Percentiles rank a stretch among this genome's conserved stretches.
These are phyloP conservation scores for Hydroisotoma schaefferi DNA, from an alignment of 2,888 invertebrate species.

Conservation along the genomic window DNA sequence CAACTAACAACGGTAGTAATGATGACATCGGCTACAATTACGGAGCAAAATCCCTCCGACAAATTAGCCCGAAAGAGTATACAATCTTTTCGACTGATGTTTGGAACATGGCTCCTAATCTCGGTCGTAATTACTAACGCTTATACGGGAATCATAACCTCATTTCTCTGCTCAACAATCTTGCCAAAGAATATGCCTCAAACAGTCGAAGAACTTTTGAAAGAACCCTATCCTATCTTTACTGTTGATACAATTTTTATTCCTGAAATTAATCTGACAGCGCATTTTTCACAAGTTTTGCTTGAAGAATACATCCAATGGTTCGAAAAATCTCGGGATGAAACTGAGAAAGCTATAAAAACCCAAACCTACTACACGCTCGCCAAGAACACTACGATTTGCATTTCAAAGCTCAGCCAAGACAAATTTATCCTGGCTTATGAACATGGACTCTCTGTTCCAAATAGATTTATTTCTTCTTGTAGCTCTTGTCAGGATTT, in stretches of 20 bases:
- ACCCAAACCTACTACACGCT: background rate
- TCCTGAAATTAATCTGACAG: background rate
- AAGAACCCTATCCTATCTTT: background rate
- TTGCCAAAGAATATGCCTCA: background rate
- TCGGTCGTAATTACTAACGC: background rate
- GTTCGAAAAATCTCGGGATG: background rate
- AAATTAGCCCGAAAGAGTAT: background rate
- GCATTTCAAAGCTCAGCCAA: too few relatives aligned
- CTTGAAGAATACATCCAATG: background rate
- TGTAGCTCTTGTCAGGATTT: background rate
- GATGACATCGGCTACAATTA: background rate
- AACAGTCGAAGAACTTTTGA: background rate
- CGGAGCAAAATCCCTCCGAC: background rate
- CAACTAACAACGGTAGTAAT: background rate
- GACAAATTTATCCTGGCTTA: background rate
- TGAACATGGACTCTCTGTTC: background rate
- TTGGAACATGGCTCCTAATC: background rate
- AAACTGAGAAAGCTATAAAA: background rate
- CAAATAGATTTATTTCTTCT: background rate
- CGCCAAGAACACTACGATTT: background rate
- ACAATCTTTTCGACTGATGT: background rate
- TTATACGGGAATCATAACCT: background rate
- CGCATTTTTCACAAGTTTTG: background rate
- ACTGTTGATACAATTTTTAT: background rate
- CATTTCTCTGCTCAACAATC: background rate